A percentile compares a stretch with the other conserved stretches of the same genome.
phyloP scores from a whole-genome alignment of 1,140 invertebrate species.

The Musca domestica region DNA sequence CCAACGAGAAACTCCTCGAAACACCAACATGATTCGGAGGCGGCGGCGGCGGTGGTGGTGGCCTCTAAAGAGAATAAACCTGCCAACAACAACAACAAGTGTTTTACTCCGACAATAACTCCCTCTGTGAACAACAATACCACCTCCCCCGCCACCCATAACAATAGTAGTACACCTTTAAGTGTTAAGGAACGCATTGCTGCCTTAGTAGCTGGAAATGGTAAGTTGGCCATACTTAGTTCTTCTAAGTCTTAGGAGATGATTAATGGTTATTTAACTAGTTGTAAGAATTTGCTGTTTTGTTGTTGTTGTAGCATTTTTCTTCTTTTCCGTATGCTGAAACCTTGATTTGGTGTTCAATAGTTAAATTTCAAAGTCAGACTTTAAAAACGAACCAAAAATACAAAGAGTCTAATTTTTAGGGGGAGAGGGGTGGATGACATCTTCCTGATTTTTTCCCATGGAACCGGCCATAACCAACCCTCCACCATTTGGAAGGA shows the following conservation, averaged over 20 bases:
- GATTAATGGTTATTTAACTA: constrained; percentile 1
- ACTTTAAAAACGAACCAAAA: no score
- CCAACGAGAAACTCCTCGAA: constrained; percentile 26
- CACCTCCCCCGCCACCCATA: neutral
- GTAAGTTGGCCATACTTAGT: constrained; percentile 34
- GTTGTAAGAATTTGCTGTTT: neutral
- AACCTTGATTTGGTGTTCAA: no score
- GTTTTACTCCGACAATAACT: neutral
- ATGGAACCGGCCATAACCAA: no score
- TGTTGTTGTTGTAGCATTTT: neutral
- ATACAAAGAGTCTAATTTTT: no score
- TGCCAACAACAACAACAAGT: constrained; percentile 15
- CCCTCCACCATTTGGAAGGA: no score
- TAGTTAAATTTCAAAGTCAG: no score
- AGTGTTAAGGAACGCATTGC: constrained; percentile 50
- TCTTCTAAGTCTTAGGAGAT: neutral
- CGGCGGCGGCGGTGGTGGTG: constrained; percentile 3
- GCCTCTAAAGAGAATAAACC: neutral
- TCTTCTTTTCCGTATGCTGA: no score
- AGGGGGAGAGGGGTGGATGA: no score
- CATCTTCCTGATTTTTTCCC: no score
- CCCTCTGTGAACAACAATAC: neutral
- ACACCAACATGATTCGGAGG: constrained; percentile 30
- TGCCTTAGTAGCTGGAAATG: constrained; percentile 52
- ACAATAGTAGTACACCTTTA: neutral